Base-by-base conservation (phyloP, 2,113 vertebrate genomes). In the Halcyon senegalensis region DNA sequence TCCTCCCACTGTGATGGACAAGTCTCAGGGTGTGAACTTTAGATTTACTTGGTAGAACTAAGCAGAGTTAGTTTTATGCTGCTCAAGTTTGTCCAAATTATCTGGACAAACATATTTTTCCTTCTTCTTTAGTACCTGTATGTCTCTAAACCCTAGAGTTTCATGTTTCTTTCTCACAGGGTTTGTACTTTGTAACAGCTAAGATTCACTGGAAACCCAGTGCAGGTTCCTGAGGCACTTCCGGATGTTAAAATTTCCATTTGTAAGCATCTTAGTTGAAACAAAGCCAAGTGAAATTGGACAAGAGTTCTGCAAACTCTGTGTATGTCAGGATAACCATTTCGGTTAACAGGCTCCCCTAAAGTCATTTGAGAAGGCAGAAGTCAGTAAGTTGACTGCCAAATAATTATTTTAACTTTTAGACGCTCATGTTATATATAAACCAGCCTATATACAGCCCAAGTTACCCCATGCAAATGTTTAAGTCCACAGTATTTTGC, bases 191-290 rank as follows among this genome's bases (percentile, higher is more conserved):
- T 20, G 13, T 76, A 73, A 56, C 56, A 64, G 66, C 62, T 62
- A 37, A 56, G 69, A 82, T 60, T 82, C 73, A 76, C 48, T 73
- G 18, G 35, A 89, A 93, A 89, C 39, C 50, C 82, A 87, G 69
- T 37, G 23, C 25, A n/a, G 21, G 51, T 69, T 96, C 78, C 39
- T 64, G 58, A 66, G 87, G 67, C 84, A 69, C 28, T 83, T 94
- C 21, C 55, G 44, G 62, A n/a, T 46, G 79, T 68, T 96, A 62
- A 84, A 93, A 72, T 91, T 69, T 85, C 67, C 14, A 11, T 93
- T 82, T 89, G 27, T 87, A 95, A 94, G 80, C 80, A 46, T 92
- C 51, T 67, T 67, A 60, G 73, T 31, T 94, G 73, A 84, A 96
- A 90, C 35, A 81, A 87, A 81, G 84, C 80, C 83, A 72, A n/a